Evolutionary conservation across 2,888 invertebrate species (phyloP).

Genomic region (Scrobipalpa costella): DNA sequence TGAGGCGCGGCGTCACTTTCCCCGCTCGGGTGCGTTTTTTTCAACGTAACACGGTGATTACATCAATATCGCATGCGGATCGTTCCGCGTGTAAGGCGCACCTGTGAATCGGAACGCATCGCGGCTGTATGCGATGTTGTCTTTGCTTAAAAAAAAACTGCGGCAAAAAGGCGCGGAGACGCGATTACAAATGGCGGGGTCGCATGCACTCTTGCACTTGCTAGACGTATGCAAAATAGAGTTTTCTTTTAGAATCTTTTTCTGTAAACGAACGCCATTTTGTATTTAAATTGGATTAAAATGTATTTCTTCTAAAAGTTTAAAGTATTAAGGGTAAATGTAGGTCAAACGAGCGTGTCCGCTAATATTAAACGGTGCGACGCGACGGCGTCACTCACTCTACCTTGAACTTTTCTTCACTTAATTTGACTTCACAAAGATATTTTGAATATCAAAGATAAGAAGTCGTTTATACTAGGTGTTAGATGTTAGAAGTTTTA

Average conservation of each 20-base stretch:
- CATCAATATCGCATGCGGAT: constrained; percentile 75
- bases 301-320: not conserved
- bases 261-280: not conserved
- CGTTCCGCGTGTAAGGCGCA: constrained; percentile 64
- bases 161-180: not conserved
- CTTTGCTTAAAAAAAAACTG: constrained; percentile 18
- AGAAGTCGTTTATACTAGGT: not conserved
- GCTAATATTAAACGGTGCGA: not conserved
- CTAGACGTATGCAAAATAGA: not conserved
- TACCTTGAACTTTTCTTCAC: constrained; percentile 13
- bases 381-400: not conserved
- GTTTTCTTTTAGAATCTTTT: not conserved
- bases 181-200: constrained; percentile 9
- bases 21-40: constrained; percentile 76
- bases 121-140: constrained; percentile 24
- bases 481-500: not conserved
- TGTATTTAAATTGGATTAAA: not conserved
- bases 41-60: constrained; percentile 74
- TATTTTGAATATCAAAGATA: not conserved
- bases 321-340: not conserved
- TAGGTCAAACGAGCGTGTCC: constrained; percentile 8
- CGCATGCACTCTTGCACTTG: not conserved
- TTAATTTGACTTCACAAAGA: constrained; percentile 10
- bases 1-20: constrained; percentile 75
- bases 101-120: constrained; percentile 55